Evolutionary conservation across 2,888 invertebrate species (phyloP), one percentile per base, ranked within the genome.

Genomic region (Hedychridium roseum): DNA sequence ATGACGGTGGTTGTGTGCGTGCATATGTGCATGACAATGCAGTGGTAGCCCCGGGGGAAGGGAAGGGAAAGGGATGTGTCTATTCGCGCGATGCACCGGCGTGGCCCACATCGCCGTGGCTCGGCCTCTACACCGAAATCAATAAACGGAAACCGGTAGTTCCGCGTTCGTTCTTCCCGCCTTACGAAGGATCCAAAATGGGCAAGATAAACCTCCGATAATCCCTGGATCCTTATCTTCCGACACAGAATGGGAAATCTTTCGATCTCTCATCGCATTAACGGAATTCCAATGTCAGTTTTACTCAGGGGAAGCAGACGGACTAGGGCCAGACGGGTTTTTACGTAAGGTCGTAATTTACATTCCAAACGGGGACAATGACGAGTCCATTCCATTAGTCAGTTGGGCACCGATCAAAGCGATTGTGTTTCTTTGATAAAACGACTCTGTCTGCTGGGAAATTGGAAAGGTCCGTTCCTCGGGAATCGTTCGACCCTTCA

Each of bases 111-210:
- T 73, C 63, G 62, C 48, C 60, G 58, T 50, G 59, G 55, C 28
- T 32, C 50, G 42, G 41, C 48, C 62, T 64, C 58, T 60, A 66
- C 54, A 50, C 67, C 66, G 70, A 71, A 76, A 76, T 76, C 76
- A 76, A 76, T 76, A 76, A 75, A 70, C 72, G 73, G 73, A 76
- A 74, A 69, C 71, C 64, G 57, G 60, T 58, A 61, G 64, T 71
- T 66, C 60, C 60, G 57, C 53, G 65, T 70, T 70, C 56, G 55
- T 43, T 53, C 49, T 56, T 54, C 50, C 58, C 44, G 43, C 32
- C 32, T 44, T 26, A 15, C 28, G n/a, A n/a, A n/a, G n/a, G n/a
- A n/a, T n/a, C n/a, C n/a, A n/a, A n/a, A n/a, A n/a, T n/a, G n/a
- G 5, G 23, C 9, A 9, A 23, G 23, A 9, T 5, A 23, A 9